Evolutionary conservation across 2,113 vertebrate species (phyloP), one percentile per base, ranked within the genome.

Genomic region (Saguinus imperator): DNA sequence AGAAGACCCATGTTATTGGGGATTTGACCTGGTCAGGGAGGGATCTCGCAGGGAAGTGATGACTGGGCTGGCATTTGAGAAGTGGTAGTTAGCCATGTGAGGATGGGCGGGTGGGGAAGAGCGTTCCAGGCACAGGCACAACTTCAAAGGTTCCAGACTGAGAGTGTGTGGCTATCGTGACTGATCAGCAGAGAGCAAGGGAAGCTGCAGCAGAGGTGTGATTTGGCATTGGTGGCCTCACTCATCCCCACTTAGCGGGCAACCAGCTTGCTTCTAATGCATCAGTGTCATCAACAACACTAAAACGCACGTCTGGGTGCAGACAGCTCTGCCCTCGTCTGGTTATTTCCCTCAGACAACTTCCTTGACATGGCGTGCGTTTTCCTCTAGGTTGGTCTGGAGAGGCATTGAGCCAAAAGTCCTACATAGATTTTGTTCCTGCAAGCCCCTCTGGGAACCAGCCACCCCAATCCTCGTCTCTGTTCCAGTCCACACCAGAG

Each of bases 331-430:
- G 4, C 13, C 8, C n/a, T 50, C 9, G 27, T 25, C 37, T 27
- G 21, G 23, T 29, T 3, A 11, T 18, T 45, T 77, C 87, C 61
- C 68, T 40, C 16, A 32, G 11, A n/a, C 4, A 43, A 35, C 68
- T 21, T 61, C 23, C 70, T 25, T 32, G 29, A 16, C 0, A 2
- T 8, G 43, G n/a, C 8, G 0, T 1, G 10, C 9, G 18, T 32
- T 89, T n/a, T 89, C 66, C 43, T 82, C 43, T 55, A 8, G 8
- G 21, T 50, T 57, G 35, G 12, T 50, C 27, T 40, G 37, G 23
- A 35, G 11, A 23, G 52, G 17, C 2, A 8, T 8, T 40, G 75
- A 84, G 70, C 29, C 66, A 5, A 35, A 81, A 61, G 14, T 52
- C 50, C 37, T 58, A 16, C 37, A 21, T 11, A 55, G 23, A 70